Base-by-base conservation (phyloP, 1,140 invertebrate genomes). In the Drusus annulatus region DNA sequence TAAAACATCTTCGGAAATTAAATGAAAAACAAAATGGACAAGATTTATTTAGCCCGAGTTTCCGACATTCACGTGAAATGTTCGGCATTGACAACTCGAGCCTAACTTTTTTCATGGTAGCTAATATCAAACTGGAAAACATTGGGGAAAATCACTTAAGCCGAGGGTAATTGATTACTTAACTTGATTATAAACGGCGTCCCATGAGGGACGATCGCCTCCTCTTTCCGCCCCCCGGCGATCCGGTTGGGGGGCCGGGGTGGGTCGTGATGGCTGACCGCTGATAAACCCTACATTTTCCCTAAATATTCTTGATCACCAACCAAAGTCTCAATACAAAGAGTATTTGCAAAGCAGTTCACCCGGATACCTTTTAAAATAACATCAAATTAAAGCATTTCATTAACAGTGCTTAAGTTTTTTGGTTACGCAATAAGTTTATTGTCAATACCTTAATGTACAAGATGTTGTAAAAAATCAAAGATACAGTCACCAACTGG, bases 81-180 rank as follows among this genome's bases (percentile, higher is more conserved):
- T n/a, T 54, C 50, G 50, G 19, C 51, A 74, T 21, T 54, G 71
- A 74, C 71, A 74, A 74, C 50, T 17, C 17, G n/a, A 31, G 54
- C 25, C 19, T 52, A 54, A 74, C 54, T 54, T 74, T 74, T 25
- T 74, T 74, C 25, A 16, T 74, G n/a, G 23, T 23, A 74, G 50
- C 54, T 69, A 69, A 69, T 69, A 69, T 69, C 65, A 60, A 45
- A 78, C 50, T 69, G 63, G 62, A 78, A 78, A 78, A 78, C 50
- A 74, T 54, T 58, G 76, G 25, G 25, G 16, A 51, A 58, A 78
- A 79, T 79, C 78, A 58, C 52, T 79, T 79, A 73, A 79, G 56
- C 63, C 65, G 54, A 51, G 79, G 52, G 74, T 75, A 80, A 80
- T 80, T 80, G 75, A 77, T 80, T 80, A 71, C 79, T 80, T 58